Evolutionary conservation across 2,888 invertebrate species (phyloP), one percentile per base, ranked within the genome.

Genomic region (Frankliniella fusca): DNA sequence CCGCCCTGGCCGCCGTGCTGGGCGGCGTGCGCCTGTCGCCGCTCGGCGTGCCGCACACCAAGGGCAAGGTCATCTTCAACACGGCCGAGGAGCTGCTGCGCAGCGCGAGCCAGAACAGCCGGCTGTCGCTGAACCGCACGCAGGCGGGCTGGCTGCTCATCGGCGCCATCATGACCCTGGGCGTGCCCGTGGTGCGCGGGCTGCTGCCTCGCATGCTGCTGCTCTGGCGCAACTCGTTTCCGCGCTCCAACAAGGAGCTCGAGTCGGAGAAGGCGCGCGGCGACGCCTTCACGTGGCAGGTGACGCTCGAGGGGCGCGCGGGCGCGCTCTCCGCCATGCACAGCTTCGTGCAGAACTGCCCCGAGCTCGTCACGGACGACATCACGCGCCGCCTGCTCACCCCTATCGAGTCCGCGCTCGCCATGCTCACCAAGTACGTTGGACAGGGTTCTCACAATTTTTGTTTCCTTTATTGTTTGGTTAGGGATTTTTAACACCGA

Each of bases 201-300:
- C 90, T 99, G 81, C 89, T 99, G 81, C 98, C 98, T 0, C 91
- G 98, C 83, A 97, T 99, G 95, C 88, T 98, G 85, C 89, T 98
- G 20, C 89, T 99, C 5, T 99, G 99, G 99, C 93, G 97, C 85
- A 98, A 98, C 88, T 98, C 98, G 48, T 99, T 99, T 88, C 99
- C 99, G 0, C 92, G 98, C 81, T 98, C 98, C 0, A 93, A 94
- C 70, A 98, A 99, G 87, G 99, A 99, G 88, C 90, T 99, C 23
- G 99, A 99, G 87, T 96, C 97, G 0, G 99, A 99, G 89, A 98
- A 98, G 86, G 93, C 96, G 23, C 91, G 99, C 86, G 95, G 97
- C 11, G 99, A 99, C 89, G 96, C 97, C 0, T 98, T 99, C 87
- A 99, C 99, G n/a, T 99, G 99, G 99, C 97, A 97, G 91, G 95